These are phyloP conservation scores for Callinectes sapidus DNA, from an alignment of 2,888 invertebrate genomes.

Conservation along the genomic window DNA sequence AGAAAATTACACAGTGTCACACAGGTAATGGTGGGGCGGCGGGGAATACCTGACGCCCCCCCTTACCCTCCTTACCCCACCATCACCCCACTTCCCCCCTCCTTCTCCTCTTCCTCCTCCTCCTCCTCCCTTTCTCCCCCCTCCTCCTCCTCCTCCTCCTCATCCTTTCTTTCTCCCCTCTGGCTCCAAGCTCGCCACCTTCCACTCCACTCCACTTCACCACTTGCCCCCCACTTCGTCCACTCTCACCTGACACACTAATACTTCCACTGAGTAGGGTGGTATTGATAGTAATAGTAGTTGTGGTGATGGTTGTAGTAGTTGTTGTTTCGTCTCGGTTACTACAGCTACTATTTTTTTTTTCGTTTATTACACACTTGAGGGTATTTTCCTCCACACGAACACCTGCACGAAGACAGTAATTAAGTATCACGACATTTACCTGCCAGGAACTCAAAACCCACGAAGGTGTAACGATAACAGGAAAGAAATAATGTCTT, in stretches of 20 bases:
- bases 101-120: too few relatives aligned
- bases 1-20: constrained; percentile 36
- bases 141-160: background rate
- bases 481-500: background rate
- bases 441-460: background rate
- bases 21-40: constrained; percentile 1
- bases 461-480: background rate
- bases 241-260: background rate
- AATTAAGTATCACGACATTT: background rate
- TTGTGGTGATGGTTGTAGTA: background rate
- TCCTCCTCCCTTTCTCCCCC: background rate
- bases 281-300: background rate
- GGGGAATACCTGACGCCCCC: background rate
- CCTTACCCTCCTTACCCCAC: background rate
- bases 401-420: background rate
- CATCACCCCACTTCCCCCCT: background rate
- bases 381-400: background rate
- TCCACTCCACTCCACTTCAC: background rate
- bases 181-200: background rate
- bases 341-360: background rate
- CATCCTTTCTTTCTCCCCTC: background rate
- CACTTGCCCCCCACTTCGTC: background rate
- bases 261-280: background rate
- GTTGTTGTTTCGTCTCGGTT: background rate
- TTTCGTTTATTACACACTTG: background rate